A percentile compares a stretch with the other conserved stretches of the same genome.
Evolutionary conservation across 2,113 vertebrate genomes (phyloP).

Genomic region (Oncorhynchus nerka): DNA sequence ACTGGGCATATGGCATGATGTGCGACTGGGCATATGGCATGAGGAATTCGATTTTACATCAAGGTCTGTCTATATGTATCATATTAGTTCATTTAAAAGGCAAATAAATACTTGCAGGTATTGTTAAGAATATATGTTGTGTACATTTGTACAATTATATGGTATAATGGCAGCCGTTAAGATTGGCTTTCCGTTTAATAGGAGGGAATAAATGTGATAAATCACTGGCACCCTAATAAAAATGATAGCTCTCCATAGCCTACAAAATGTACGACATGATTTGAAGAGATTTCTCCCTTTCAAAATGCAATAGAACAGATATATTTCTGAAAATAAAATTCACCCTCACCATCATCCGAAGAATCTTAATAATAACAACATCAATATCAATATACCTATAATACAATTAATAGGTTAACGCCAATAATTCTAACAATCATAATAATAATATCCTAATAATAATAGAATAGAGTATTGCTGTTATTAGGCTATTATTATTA

Average conservation of each 20-base stretch:
- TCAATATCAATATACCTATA: no score
- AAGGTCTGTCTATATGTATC: neutral
- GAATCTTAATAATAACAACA: no score
- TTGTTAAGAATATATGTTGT: neutral
- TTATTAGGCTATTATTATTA: neutral
- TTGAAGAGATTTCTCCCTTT: no score
- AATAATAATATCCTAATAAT: neutral
- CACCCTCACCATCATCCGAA: no score
- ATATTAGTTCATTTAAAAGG: neutral
- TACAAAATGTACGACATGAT: no score
- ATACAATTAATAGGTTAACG: neutral
- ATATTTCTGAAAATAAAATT: no score
- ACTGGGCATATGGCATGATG: neutral
- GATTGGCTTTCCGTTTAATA: no score
- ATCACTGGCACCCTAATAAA: no score
- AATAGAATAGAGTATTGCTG: neutral
- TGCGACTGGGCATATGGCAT: neutral
- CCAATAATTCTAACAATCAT: conserved; percentile 12
- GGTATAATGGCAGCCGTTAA: neutral
- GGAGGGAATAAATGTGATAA: no score
- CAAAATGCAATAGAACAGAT: no score
- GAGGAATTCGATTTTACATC: neutral
- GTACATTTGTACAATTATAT: neutral
- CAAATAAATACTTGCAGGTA: neutral
- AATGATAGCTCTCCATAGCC: no score